These are phyloP conservation scores for Phainopepla nitens DNA, from an alignment of 2,113 vertebrate species.

Conservation along the genomic window DNA sequence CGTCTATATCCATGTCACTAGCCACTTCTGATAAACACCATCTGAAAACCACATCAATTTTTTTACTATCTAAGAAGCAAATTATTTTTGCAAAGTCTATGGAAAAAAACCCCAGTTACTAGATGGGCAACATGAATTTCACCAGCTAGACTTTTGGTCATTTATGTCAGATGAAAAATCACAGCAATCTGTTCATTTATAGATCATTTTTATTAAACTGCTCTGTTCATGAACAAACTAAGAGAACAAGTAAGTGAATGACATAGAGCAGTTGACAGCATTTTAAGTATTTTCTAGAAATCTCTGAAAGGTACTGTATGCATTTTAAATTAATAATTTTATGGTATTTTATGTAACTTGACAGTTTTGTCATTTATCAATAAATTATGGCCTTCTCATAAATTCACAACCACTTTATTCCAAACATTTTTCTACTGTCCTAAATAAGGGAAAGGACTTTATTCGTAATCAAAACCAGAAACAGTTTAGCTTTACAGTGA, in stretches of 20 bases:
- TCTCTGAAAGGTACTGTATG: neutral
- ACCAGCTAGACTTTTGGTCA: neutral
- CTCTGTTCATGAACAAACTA: neutral
- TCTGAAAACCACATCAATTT: neutral
- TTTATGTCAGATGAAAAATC: neutral
- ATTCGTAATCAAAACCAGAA: neutral
- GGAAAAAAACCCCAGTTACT: neutral
- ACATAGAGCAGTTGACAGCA: neutral
- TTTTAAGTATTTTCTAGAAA: neutral
- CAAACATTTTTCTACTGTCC: neutral
- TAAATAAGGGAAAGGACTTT: neutral
- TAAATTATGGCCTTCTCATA: neutral
- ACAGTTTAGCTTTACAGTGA: neutral
- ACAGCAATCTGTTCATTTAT: neutral
- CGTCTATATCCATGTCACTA: conserved; percentile 17
- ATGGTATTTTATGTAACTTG: neutral
- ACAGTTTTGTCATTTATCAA: neutral
- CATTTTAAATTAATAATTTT: neutral
- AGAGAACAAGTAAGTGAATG: neutral
- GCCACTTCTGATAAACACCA: neutral
- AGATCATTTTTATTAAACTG: neutral
- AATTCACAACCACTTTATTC: neutral
- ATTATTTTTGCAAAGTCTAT: neutral
- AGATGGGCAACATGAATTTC: neutral
- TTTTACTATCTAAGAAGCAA: neutral